Evolutionary conservation across 1,140 invertebrate genomes (phyloP).

Genomic region (Lanistes nyassanus): DNA sequence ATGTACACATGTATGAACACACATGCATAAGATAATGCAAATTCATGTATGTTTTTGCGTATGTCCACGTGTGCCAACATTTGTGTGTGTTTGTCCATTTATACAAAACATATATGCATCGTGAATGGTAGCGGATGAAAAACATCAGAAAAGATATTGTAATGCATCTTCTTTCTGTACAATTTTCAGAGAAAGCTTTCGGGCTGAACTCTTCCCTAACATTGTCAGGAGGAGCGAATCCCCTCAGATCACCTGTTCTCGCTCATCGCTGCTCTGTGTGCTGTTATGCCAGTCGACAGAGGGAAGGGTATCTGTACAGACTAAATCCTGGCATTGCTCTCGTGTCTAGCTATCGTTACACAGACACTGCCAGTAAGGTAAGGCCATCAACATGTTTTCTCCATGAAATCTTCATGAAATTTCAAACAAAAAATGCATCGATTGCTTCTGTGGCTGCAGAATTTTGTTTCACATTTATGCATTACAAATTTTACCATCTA

Average conservation of each 20-base stretch:
- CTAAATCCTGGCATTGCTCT: constrained; percentile 24
- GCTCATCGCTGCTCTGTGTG: constrained; percentile 34
- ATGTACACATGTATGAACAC: not conserved
- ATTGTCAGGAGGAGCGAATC: constrained; percentile 22
- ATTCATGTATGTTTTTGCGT: not conserved
- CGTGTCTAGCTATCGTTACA: constrained; percentile 43
- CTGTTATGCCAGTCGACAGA: constrained; percentile 39
- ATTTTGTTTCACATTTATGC: too few relatives aligned
- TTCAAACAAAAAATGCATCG: not conserved
- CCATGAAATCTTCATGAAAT: too few relatives aligned
- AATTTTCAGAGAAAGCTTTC: not conserved
- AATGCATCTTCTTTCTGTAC: not conserved
- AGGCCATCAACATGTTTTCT: too few relatives aligned
- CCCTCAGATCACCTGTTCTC: constrained; percentile 27
- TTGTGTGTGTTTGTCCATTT: constrained; percentile 7
- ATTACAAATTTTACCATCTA: too few relatives aligned
- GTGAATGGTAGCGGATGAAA: not conserved
- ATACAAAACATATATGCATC: not conserved
- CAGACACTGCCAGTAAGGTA: constrained; percentile 41
- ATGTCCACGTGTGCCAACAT: not conserved
- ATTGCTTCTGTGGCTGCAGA: not conserved
- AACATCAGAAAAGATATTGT: not conserved
- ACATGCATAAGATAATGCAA: not conserved
- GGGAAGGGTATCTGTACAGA: constrained; percentile 42
- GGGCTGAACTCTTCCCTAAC: not conserved